phyloP scores from a whole-genome alignment of 1,140 invertebrate genomes.

The Drosophila biarmipes region DNA sequence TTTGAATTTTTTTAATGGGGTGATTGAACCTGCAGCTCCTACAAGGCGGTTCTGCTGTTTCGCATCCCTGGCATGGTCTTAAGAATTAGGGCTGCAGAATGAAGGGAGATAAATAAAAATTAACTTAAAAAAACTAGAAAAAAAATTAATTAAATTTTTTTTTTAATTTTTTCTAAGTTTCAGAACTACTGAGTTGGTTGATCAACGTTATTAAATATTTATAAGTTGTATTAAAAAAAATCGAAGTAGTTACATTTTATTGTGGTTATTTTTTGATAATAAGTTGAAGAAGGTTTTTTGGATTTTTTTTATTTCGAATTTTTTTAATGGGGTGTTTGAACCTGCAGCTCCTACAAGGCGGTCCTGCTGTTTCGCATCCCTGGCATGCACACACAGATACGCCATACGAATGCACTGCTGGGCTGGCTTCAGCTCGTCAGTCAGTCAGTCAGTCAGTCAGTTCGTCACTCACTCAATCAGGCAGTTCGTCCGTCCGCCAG shows the following conservation, averaged over 20 bases:
- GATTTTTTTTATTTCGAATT: not conserved
- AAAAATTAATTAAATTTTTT: too few relatives aligned
- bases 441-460: slow-evolving; percentile 37
- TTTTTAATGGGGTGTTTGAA: not conserved
- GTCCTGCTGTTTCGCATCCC: slow-evolving; percentile 10
- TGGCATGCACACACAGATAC: slow-evolving; percentile 20
- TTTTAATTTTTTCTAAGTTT: too few relatives aligned
- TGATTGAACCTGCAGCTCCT: not conserved
- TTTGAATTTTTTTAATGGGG: not conserved
- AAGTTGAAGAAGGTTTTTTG: not conserved
- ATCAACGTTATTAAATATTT: too few relatives aligned
- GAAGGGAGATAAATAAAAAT: not conserved
- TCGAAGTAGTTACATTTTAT: too few relatives aligned
- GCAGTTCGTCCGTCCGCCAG: slow-evolving; percentile 15
- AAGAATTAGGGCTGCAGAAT: slow-evolving; percentile 40
- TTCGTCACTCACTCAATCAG: slow-evolving; percentile 10
- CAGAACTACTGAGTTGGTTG: too few relatives aligned
- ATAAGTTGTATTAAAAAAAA: too few relatives aligned
- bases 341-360: not conserved
- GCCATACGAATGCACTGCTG: slow-evolving; percentile 30
- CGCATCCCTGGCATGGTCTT: slow-evolving; percentile 24
- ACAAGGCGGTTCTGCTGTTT: not conserved
- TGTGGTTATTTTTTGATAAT: too few relatives aligned
- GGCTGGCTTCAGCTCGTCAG: slow-evolving; percentile 40
- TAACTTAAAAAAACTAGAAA: too few relatives aligned